Conservation (phyloP, 2,797 vertebrate species). For the Bryconaethiops microstoma region DNA sequence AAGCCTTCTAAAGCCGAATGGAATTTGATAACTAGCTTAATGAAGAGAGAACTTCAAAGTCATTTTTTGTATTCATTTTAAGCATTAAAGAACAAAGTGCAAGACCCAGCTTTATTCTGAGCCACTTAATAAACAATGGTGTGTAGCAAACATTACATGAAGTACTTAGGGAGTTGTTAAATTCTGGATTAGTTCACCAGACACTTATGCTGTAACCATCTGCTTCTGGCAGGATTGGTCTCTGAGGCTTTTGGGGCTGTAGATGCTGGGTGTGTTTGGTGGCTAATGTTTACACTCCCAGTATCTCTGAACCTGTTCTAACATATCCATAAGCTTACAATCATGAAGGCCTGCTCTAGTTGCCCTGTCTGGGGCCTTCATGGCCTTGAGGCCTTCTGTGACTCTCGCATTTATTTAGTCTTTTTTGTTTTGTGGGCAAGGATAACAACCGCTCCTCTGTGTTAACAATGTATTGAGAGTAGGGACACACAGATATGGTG, state of each 20-base stretch:
- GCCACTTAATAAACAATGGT: background rate
- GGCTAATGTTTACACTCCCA: background rate
- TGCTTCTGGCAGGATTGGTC: background rate
- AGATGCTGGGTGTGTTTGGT: background rate
- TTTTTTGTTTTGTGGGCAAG: background rate
- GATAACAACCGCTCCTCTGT: background rate
- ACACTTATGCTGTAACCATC: background rate
- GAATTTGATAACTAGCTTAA: background rate
- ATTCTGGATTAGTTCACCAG: background rate
- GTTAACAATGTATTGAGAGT: background rate
- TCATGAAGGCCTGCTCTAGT: background rate
- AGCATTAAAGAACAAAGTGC: background rate
- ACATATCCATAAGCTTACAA: background rate
- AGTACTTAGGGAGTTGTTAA: background rate
- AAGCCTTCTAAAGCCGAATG: background rate
- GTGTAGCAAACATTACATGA: constrained; percentile 2
- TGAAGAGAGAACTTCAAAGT: background rate
- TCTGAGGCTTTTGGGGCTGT: constrained; percentile 5
- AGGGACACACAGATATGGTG: background rate
- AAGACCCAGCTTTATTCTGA: background rate
- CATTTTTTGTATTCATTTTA: background rate
- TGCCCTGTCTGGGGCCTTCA: background rate
- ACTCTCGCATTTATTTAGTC: background rate
- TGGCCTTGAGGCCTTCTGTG: background rate
- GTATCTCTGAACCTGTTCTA: constrained; percentile 10